Percentiles rank a stretch among this genome's conserved stretches.
phyloP scores from a whole-genome alignment of 1,140 invertebrate species.

The Hycleus cichorii region DNA sequence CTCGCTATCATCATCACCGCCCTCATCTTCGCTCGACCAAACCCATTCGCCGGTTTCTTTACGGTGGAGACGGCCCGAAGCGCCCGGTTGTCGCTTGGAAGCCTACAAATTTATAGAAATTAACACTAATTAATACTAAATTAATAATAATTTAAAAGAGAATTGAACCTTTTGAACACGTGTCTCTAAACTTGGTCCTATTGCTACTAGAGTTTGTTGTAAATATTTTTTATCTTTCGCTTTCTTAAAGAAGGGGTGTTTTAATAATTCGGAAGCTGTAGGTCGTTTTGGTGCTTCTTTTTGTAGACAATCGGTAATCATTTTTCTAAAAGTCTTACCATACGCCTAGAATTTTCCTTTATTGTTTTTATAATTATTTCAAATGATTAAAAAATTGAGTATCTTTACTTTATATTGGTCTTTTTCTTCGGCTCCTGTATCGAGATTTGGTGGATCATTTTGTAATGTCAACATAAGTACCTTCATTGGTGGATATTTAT shows the following conservation, averaged over 20 bases:
- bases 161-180: conserved; percentile 73
- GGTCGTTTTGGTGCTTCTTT: conserved; percentile 93
- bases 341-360: conserved; percentile 55
- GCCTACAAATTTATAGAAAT: conserved; percentile 44
- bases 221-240: conserved; percentile 96
- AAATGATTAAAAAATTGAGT: not conserved
- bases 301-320: conserved; percentile 90
- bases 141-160: no score
- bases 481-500: conserved; percentile 99
- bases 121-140: no score
- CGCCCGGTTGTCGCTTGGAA: conserved; percentile 76
- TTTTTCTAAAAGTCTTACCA: conserved; percentile 94
- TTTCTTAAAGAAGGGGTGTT: conserved; percentile 99
- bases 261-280: conserved; percentile 93
- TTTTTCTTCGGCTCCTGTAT: conserved; percentile 91
- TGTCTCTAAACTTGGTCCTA: conserved; percentile 80
- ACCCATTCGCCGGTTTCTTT: conserved; percentile 97
- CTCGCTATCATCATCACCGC: conserved; percentile 55
- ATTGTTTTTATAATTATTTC: not conserved
- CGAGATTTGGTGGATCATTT: conserved; percentile 95
- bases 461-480: conserved; percentile 96
- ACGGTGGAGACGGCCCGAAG: conserved; percentile 84
- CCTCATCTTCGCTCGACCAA: conserved; percentile 90
- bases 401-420: conserved; percentile 83
- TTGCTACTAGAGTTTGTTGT: conserved; percentile 80